Evolutionary conservation across 64 coral and sea anemone species (phyloP).

Genomic region (Pachyseris speciosa): DNA sequence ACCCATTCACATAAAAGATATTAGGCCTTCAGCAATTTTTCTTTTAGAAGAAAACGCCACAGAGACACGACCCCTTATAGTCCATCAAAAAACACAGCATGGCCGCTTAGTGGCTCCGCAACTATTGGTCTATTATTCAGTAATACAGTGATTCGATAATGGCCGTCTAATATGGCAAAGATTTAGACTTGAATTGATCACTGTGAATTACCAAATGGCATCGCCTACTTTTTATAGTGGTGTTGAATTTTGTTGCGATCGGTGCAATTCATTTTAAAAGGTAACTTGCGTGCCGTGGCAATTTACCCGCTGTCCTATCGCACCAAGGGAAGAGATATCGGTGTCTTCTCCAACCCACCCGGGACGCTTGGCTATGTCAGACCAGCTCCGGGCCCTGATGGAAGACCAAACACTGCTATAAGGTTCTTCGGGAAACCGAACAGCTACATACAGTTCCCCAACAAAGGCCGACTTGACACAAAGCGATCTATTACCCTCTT

Average conservation of each 20-base stretch:
- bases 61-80: too few species aligned
- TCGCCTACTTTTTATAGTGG: too few species aligned
- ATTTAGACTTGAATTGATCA: too few species aligned
- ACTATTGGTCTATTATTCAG: too few species aligned
- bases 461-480: slow-evolving; percentile 68
- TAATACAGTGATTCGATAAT: too few species aligned
- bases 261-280: not conserved
- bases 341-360: slow-evolving; percentile 62
- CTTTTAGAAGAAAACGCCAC: too few species aligned
- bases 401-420: slow-evolving; percentile 52
- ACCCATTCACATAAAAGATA: too few species aligned
- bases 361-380: slow-evolving; percentile 49
- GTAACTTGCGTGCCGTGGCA: slow-evolving; percentile 35
- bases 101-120: too few species aligned
- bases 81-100: too few species aligned
- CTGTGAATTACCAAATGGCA: too few species aligned
- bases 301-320: slow-evolving; percentile 54
- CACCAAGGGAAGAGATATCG: slow-evolving; percentile 60
- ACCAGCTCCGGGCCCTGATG: slow-evolving; percentile 55
- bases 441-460: slow-evolving; percentile 88
- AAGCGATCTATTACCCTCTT: slow-evolving; percentile 81
- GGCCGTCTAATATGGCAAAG: too few species aligned
- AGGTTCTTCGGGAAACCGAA: slow-evolving; percentile 66
- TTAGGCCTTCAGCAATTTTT: too few species aligned
- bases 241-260: not conserved